Percentiles rank a stretch among this genome's conserved stretches.
Conservation (phyloP, 2,888 invertebrate genomes). For the Oeneis ivallda region DNA sequence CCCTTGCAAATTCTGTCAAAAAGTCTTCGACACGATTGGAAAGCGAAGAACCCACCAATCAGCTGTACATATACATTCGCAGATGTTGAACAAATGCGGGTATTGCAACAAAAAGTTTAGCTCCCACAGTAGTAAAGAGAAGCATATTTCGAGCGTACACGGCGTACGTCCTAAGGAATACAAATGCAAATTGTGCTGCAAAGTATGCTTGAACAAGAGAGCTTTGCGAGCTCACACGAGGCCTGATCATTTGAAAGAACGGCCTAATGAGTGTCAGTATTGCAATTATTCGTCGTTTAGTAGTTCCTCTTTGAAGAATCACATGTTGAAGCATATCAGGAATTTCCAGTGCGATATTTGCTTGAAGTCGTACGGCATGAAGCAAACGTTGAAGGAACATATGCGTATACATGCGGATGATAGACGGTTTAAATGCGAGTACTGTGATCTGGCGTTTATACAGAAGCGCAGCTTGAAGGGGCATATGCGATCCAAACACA, state of each 20-base stretch:
- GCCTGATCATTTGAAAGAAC: slow-evolving; percentile 40
- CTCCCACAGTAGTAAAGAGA: slow-evolving; percentile 35
- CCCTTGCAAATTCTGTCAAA: slow-evolving; percentile 43
- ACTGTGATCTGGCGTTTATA: slow-evolving; percentile 43
- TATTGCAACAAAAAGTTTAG: slow-evolving; percentile 41
- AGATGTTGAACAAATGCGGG: slow-evolving; percentile 49
- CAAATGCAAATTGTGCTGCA: slow-evolving; percentile 49
- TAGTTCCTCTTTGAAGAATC: slow-evolving; percentile 53
- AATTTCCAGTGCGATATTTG: slow-evolving; percentile 53
- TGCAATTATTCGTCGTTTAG: slow-evolving; percentile 47
- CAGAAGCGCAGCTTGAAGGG: slow-evolving; percentile 45
- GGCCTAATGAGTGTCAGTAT: slow-evolving; percentile 42
- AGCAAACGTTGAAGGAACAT: slow-evolving; percentile 40
- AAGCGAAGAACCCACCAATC: slow-evolving; percentile 45
- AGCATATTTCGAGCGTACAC: slow-evolving; percentile 46
- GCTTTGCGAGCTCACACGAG: slow-evolving; percentile 45
- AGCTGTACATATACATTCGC: slow-evolving; percentile 32
- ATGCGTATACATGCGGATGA: slow-evolving; percentile 45
- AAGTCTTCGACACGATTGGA: slow-evolving; percentile 42
- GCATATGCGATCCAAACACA: slow-evolving; percentile 42
- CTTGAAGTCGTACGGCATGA: slow-evolving; percentile 51
- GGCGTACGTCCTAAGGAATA: slow-evolving; percentile 39
- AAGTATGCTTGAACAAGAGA: slow-evolving; percentile 54
- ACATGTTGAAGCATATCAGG: slow-evolving; percentile 56
- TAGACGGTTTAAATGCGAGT: slow-evolving; percentile 42